These are phyloP conservation scores for Esperia sulphurella DNA, from an alignment of 2,888 invertebrate species.

Conservation along the genomic window DNA sequence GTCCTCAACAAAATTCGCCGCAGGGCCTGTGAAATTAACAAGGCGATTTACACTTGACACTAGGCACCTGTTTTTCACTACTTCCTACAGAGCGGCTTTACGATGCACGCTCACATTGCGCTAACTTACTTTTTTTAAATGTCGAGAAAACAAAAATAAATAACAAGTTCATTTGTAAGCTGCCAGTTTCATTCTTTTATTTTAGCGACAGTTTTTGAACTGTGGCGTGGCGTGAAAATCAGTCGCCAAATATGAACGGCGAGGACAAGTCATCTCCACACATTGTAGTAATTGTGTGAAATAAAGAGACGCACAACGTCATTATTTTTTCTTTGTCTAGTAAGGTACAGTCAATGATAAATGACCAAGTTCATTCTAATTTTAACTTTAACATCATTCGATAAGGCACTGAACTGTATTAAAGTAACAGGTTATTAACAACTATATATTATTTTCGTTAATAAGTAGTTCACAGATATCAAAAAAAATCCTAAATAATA, in stretches of 20 bases:
- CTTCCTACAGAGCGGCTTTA: slow-evolving; percentile 46
- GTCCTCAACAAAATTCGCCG: slow-evolving; percentile 78
- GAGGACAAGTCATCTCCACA: slow-evolving; percentile 39
- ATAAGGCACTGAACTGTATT: too few species aligned
- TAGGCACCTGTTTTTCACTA: slow-evolving; percentile 71
- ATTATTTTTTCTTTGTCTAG: slow-evolving; percentile 43
- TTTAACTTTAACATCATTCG: too few species aligned
- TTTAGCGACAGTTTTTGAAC: slow-evolving; percentile 24
- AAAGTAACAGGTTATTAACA: too few species aligned
- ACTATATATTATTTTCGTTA: too few species aligned
- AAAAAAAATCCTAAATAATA: too few species aligned
- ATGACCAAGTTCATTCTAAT: too few species aligned
- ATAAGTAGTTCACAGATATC: too few species aligned
- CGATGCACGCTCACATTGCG: slow-evolving; percentile 36
- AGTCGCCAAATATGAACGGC: slow-evolving; percentile 39
- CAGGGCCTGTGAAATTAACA: slow-evolving; percentile 77
- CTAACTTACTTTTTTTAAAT: slow-evolving; percentile 37
- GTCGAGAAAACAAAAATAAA: slow-evolving; percentile 22
- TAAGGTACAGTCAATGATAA: too few species aligned
- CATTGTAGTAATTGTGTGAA: slow-evolving; percentile 69
- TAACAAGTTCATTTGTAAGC: slow-evolving; percentile 14
- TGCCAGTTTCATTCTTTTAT: slow-evolving; percentile 15
- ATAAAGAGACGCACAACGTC: slow-evolving; percentile 70
- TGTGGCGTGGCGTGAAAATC: slow-evolving; percentile 35
- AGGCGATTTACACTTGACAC: slow-evolving; percentile 80